These are phyloP conservation scores for Hyles vespertilio DNA, from an alignment of 1,140 invertebrate species.

Conservation along the genomic window DNA sequence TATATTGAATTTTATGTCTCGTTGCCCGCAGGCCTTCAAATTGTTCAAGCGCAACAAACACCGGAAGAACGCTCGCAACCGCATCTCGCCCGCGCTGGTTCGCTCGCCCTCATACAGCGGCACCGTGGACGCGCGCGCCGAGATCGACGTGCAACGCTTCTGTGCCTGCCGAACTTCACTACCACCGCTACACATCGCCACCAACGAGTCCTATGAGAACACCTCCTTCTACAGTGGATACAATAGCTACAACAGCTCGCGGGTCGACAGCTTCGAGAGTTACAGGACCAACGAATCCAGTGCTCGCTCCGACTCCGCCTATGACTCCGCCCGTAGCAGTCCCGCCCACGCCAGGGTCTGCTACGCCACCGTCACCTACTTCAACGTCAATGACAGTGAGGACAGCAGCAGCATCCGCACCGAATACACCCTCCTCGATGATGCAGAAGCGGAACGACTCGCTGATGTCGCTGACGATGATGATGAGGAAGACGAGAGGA, in stretches of 20 bases:
- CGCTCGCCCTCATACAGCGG: constrained; percentile 54
- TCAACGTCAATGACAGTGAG: constrained; percentile 63
- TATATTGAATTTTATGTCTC: constrained; percentile 12
- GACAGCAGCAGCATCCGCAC: constrained; percentile 64
- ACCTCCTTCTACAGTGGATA: constrained; percentile 42
- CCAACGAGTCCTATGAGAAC: constrained; percentile 41
- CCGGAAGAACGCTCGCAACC: constrained; percentile 44
- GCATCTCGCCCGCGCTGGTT: constrained; percentile 49
- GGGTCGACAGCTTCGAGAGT: constrained; percentile 21
- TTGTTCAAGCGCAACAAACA: constrained; percentile 57
- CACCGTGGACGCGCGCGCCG: constrained; percentile 53
- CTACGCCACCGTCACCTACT: constrained; percentile 62
- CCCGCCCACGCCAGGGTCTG: constrained; percentile 40
- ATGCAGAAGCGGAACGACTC: constrained; percentile 16
- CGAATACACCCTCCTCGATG: constrained; percentile 59
- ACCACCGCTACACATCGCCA: constrained; percentile 30
- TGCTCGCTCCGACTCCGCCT: constrained; percentile 51
- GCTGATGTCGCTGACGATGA: constrained; percentile 30
- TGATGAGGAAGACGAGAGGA: constrained; percentile 42
- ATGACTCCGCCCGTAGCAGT: constrained; percentile 53
- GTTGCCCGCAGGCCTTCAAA: constrained; percentile 64
- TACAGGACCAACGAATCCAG: constrained; percentile 31
- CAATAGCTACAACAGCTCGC: constrained; percentile 31
- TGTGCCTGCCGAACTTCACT: constrained; percentile 51
- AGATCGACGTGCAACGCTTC: constrained; percentile 58